Base-by-base conservation (phyloP, 2,113 vertebrate genomes). In the Coregonus clupeaformis region DNA sequence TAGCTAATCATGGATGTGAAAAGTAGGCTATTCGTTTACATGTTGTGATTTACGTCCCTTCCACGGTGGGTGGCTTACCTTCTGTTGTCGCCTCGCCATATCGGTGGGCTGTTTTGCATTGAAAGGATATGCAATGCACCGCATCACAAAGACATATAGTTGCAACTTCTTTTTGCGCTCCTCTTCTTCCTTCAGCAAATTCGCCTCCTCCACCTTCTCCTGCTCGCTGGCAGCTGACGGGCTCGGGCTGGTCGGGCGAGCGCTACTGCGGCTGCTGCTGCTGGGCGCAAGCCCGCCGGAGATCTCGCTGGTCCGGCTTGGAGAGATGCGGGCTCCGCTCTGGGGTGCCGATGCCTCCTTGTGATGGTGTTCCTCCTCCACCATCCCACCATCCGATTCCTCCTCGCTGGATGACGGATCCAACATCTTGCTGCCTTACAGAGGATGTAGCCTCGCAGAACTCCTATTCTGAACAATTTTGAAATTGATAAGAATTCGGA, bases 31-130 rank as follows among this genome's bases (percentile, higher is more conserved):
- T 79, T 85, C 74, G 73, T 85, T 85, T 81, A 82, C 87, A 75
- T 80, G 88, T 83, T 81, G 67, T 80, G 79, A 77, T 80, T 78
- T 80, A 80, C 77, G 42, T 73, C 77, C 72, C 73, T 74, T 79
- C 68, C 80, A 79, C 69, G 6, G 47, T 52, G 64, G 76, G 65
- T 52, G 16, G 49, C 91, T 89, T 95, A 98, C 97, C 97, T 99
- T 99, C 91, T 98, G 96, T 91, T 99, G 97, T 90, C 97, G 94
- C 88, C 97, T 92, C 80, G 97, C 97, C 97, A 99, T 99, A 86
- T 99, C 97, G 32, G 97, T 99, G 86, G 97, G 97, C 90, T 99
- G 97, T 85, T 98, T 99, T 84, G 97, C 97, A 72, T 99, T 99
- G 93, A 99, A 99, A 57, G 97, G 97, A 82, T 99, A 95, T 69